A percentile compares a stretch with the other conserved stretches of the same genome.
Conservation (phyloP, 2,113 vertebrate genomes). For the Urocolius indicus region DNA sequence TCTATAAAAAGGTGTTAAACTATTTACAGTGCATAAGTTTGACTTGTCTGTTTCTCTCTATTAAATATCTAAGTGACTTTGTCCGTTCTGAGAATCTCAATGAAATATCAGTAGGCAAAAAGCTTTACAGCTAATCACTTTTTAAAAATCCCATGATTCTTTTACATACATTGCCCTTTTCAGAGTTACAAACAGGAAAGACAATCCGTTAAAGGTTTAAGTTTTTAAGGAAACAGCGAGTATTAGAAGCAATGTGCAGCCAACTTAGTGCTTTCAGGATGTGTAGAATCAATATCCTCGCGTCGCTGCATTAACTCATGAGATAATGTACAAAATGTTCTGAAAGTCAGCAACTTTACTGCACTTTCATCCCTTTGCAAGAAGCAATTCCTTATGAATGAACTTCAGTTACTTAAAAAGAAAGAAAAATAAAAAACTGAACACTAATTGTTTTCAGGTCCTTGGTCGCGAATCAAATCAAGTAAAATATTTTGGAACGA, state of each 20-base stretch:
- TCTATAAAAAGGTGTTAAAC: neutral
- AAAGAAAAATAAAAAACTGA: too few relatives aligned
- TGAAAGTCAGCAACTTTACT: neutral
- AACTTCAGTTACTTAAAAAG: neutral
- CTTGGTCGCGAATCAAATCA: neutral
- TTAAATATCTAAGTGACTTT: neutral
- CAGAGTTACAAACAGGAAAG: conserved; percentile 16
- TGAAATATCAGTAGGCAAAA: neutral
- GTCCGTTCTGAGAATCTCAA: neutral
- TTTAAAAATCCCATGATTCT: neutral
- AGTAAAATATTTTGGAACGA: neutral
- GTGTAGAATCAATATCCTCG: conserved; percentile 30
- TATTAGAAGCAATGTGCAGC: conserved; percentile 14
- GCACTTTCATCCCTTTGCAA: neutral
- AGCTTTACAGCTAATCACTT: neutral
- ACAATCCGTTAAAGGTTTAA: conserved; percentile 48
- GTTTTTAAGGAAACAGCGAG: conserved; percentile 34
- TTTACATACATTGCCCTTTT: conserved; percentile 13
- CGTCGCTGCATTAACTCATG: neutral
- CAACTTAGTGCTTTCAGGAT: conserved; percentile 33
- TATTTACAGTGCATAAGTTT: neutral
- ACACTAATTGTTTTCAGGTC: neutral
- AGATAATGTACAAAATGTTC: conserved; percentile 42
- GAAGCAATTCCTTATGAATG: conserved; percentile 18
- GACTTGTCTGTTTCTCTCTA: neutral